Conservation (phyloP, 2,888 invertebrate genomes). For the Drosophila hamatofila region DNA sequence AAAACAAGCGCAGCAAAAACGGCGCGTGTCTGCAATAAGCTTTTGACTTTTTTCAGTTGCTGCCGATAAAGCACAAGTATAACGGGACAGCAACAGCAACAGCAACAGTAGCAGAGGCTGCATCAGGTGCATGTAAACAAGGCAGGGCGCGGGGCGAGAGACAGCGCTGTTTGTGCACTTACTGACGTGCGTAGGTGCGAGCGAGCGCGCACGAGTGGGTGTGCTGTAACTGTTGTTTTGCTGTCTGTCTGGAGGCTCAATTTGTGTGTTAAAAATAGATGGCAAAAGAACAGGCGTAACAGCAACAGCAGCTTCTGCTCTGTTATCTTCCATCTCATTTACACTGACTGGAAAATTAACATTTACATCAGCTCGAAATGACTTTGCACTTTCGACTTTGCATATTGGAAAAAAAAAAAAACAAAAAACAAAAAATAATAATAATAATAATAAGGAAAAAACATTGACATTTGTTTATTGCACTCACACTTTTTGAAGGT, state of each 20-base stretch:
- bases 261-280: constrained; percentile 21
- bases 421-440: background rate
- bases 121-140: constrained; percentile 52
- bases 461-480: constrained; percentile 40
- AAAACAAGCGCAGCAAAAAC: constrained; percentile 23
- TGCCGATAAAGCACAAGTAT: constrained; percentile 50
- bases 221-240: constrained; percentile 27
- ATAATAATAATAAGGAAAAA: constrained; percentile 3
- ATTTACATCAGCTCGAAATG: constrained; percentile 35
- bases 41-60: constrained; percentile 12
- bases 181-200: background rate
- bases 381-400: constrained; percentile 67
- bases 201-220: background rate
- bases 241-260: constrained; percentile 16
- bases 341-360: constrained; percentile 35
- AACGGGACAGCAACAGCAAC: constrained; percentile 28
- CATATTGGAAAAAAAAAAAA: constrained; percentile 16
- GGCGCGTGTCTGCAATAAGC: constrained; percentile 56
- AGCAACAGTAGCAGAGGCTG: constrained; percentile 10
- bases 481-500: constrained; percentile 57
- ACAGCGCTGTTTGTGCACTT: constrained; percentile 3
- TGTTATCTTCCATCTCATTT: background rate
- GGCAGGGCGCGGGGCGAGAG: constrained; percentile 8
- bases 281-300: constrained; percentile 1
- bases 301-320: background rate